phyloP scores from a whole-genome alignment of 2,888 invertebrate species.

The Drosophila longiperda region DNA sequence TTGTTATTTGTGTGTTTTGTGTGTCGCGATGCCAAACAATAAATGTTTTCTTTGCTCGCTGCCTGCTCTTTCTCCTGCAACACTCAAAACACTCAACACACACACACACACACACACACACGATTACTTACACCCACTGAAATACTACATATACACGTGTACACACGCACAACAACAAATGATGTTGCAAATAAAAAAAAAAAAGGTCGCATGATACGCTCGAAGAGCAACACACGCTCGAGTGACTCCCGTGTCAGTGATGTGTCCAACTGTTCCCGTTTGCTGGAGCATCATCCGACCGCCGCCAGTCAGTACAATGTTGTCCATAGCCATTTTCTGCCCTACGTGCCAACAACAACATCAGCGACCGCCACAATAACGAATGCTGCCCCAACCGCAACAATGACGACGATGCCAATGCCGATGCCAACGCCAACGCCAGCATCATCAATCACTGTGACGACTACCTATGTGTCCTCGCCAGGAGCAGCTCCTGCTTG shows the following conservation, averaged over 20 bases:
- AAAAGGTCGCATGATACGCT: constrained; percentile 84
- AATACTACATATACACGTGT: not conserved
- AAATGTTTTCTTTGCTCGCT: constrained; percentile 42
- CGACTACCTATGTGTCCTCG: constrained; percentile 71
- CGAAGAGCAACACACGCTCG: constrained; percentile 85
- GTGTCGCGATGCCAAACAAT: constrained; percentile 54
- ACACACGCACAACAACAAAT: constrained; percentile 18
- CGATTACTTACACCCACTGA: too few relatives aligned
- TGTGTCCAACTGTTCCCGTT: constrained; percentile 83
- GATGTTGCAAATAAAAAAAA: constrained; percentile 6
- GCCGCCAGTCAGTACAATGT: constrained; percentile 75
- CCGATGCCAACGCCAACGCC: constrained; percentile 30
- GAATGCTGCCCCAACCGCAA: constrained; percentile 55
- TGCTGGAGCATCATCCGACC: constrained; percentile 83
- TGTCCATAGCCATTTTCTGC: constrained; percentile 77
- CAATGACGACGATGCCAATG: constrained; percentile 13
- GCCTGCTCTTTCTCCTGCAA: constrained; percentile 29
- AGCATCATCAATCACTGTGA: constrained; percentile 49
- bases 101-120: not conserved
- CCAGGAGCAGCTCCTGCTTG: constrained; percentile 74
- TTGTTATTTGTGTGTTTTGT: constrained; percentile 58
- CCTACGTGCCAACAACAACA: constrained; percentile 76
- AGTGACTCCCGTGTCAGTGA: constrained; percentile 85
- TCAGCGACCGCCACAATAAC: constrained; percentile 41
- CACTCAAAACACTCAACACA: constrained; percentile 11